Conservation (phyloP, 2,888 invertebrate genomes). For the Caenorhabditis uteleia region DNA sequence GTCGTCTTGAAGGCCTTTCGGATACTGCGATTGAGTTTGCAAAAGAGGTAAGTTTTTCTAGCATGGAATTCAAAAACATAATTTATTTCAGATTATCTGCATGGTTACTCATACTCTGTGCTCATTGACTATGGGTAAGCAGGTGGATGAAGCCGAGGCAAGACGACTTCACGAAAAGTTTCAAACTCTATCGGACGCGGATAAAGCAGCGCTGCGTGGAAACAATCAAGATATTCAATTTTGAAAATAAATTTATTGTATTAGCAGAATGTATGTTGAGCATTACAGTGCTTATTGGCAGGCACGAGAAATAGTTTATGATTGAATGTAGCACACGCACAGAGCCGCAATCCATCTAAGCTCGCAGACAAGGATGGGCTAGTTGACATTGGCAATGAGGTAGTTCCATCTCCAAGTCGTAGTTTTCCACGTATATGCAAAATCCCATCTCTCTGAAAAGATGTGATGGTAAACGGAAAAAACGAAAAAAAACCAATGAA, state of each 20-base stretch:
- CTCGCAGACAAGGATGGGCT: slow-evolving; percentile 67
- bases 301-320: slow-evolving; percentile 60
- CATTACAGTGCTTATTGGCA: slow-evolving; percentile 62
- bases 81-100: slow-evolving; percentile 26
- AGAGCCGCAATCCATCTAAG: slow-evolving; percentile 65
- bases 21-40: slow-evolving; percentile 39
- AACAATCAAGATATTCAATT: slow-evolving; percentile 27
- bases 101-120: slow-evolving; percentile 41
- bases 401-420: slow-evolving; percentile 40
- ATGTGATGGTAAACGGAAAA: too few relatives aligned
- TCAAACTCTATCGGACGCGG: slow-evolving; percentile 27
- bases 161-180: slow-evolving; percentile 27
- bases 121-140: slow-evolving; percentile 35
- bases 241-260: not conserved
- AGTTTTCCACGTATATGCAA: slow-evolving; percentile 44
- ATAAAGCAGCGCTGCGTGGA: slow-evolving; percentile 33
- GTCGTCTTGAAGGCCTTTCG: slow-evolving; percentile 39
- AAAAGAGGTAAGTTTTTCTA: slow-evolving; percentile 22
- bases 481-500: not conserved
- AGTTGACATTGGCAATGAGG: slow-evolving; percentile 55
- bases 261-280: slow-evolving; percentile 32
- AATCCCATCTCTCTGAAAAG: slow-evolving; percentile 47
- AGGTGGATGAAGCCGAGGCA: slow-evolving; percentile 20
- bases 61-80: not conserved
- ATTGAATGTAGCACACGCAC: slow-evolving; percentile 53